These are phyloP conservation scores for Sparus aurata DNA, from an alignment of 2,797 vertebrate genomes.

Conservation along the genomic window DNA sequence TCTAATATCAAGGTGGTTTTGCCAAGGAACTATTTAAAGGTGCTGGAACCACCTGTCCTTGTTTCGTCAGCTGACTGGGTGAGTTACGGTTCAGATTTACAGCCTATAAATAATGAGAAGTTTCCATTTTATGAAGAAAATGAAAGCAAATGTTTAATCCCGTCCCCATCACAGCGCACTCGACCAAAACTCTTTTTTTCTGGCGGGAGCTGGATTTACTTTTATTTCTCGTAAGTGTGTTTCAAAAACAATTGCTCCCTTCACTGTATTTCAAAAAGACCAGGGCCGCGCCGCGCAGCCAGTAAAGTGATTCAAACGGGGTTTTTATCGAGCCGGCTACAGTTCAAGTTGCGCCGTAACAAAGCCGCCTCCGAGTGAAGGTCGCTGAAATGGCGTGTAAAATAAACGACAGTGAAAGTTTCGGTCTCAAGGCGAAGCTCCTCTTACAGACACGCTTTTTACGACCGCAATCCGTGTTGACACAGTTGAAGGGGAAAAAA, in stretches of 20 bases:
- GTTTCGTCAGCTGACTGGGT: not conserved
- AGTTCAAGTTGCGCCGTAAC: constrained; percentile 20
- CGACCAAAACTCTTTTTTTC: not conserved
- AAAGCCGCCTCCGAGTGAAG: constrained; percentile 38
- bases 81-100: not conserved
- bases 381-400: constrained; percentile 24
- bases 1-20: not conserved
- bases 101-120: not conserved
- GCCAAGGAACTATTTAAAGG: not conserved
- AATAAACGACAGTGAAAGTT: constrained; percentile 47
- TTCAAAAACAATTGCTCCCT: not conserved
- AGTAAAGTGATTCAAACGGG: not conserved
- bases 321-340: constrained; percentile 29
- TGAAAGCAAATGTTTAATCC: constrained; percentile 4
- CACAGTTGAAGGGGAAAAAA: constrained; percentile 56
- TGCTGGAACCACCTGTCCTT: too few relatives aligned
- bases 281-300: not conserved
- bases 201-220: not conserved
- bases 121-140: not conserved
- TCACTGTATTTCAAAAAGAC: not conserved
- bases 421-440: constrained; percentile 52
- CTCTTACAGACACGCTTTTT: constrained; percentile 29
- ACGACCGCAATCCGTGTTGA: constrained; percentile 48
- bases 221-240: not conserved
- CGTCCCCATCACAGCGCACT: not conserved